Base-by-base conservation (phyloP, 2,888 invertebrate genomes). In the Luffia ferchaultella region DNA sequence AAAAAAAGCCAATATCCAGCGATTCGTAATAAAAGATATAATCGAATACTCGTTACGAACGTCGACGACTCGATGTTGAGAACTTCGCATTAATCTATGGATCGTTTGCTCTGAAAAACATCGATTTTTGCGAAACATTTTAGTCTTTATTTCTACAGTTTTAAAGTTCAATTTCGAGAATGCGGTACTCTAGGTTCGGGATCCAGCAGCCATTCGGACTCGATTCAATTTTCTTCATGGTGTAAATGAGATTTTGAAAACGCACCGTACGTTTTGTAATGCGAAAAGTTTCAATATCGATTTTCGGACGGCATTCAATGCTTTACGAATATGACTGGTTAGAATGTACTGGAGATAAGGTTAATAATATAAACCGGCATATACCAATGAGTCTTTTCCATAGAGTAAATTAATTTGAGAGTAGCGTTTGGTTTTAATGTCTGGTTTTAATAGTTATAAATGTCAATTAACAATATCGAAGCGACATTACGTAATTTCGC, bases 31-130 rank as follows among this genome's bases (percentile, higher is more conserved):
- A 30, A 30, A 30, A 46, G 45, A 51, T 55, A 56, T 53, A 56
- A 58, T 58, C 56, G 56, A 54, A 52, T 57, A 57, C 52, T 53
- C 56, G 58, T 52, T 53, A 53, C 57, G 50, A 56, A 54, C 52
- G 54, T 53, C 55, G 57, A 57, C 55, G 54, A 58, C 55, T 60
- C 58, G 58, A 56, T 12, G 30, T 58, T 53, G 49, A 42, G 50
- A 49, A 43, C 50, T 50, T 49, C 48, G 50, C 57, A 60, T 59
- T 58, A 59, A 60, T 62, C 58, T 60, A 52, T 52, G 55, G 48
- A 44, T 49, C 19, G 20, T 51, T 51, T 20, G 52, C 50, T n/a
- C 50, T 48, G 12, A 44, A 50, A 40, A 49, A 30, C 30, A 30
- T 30, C 12, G 12, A 30, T 7, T 30, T 30, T 3, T 30, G 5